A percentile compares a stretch with the other conserved stretches of the same genome.
Conservation (phyloP, 53 echinoderm and acorn worm species). For the Mesocentrotus franciscanus region DNA sequence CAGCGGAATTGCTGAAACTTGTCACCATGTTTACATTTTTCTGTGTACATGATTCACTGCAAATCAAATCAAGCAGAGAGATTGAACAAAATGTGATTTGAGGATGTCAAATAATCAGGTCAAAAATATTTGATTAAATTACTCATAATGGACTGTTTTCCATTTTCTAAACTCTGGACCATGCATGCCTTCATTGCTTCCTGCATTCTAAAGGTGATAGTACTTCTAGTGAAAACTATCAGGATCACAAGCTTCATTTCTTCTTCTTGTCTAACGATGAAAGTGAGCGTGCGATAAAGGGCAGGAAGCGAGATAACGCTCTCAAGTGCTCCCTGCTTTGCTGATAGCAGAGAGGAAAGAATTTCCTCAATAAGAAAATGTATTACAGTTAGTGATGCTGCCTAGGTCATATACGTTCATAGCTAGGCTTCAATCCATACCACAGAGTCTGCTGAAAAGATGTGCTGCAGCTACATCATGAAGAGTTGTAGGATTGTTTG, state of each 20-base stretch:
- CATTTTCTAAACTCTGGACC: neutral
- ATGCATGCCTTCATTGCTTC: neutral
- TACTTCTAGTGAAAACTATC: constrained; percentile 16
- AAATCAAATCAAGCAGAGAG: neutral
- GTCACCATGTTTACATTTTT: neutral
- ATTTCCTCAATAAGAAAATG: constrained; percentile 22
- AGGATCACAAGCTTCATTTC: constrained; percentile 27
- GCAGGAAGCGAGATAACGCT: constrained; percentile 64
- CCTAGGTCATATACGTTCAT: constrained; percentile 30
- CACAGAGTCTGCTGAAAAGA: too few relatives aligned
- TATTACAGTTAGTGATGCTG: neutral
- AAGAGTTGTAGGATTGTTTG: too few relatives aligned
- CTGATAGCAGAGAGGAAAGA: constrained; percentile 18
- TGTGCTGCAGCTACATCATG: too few relatives aligned
- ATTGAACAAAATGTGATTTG: neutral
- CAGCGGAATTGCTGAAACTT: neutral
- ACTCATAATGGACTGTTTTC: neutral
- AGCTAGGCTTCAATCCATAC: constrained; percentile 13
- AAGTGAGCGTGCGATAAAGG: constrained; percentile 60
- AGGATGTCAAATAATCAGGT: neutral
- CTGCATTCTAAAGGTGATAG: neutral
- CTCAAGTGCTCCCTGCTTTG: constrained; percentile 52
- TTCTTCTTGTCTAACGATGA: constrained; percentile 36
- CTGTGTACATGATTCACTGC: neutral
- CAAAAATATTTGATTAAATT: neutral